A percentile compares a stretch with the other conserved stretches of the same genome.
Conservation (phyloP, 2,888 invertebrate species). For the Macrosoma leucophasiata region DNA sequence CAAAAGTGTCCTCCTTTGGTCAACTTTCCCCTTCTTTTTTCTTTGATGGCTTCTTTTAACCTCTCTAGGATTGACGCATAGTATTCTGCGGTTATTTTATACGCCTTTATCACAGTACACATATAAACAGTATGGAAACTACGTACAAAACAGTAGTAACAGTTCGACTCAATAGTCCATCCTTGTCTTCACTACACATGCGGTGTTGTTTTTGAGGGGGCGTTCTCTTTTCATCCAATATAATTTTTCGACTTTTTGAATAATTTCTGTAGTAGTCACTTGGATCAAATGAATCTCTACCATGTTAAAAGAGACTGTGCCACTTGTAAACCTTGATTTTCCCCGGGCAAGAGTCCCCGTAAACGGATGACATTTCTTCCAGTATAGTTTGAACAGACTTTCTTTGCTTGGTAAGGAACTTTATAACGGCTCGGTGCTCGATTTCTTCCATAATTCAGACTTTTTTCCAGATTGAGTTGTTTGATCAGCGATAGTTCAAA, state of each 20-base stretch:
- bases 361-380: constrained; percentile 2
- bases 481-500: too few species aligned
- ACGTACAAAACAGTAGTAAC: too few species aligned
- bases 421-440: constrained; percentile 30
- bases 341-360: neutral
- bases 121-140: too few species aligned
- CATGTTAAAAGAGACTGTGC: neutral
- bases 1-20: constrained; percentile 4
- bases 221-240: constrained; percentile 1
- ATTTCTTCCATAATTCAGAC: neutral
- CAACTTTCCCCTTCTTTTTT: constrained; percentile 6
- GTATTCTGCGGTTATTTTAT: constrained; percentile 9
- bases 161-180: too few species aligned
- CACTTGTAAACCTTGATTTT: constrained; percentile 2
- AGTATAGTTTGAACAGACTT: too few species aligned
- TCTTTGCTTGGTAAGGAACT: constrained; percentile 1
- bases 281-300: neutral
- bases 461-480: neutral
- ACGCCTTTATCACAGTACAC: too few species aligned
- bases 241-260: neutral
- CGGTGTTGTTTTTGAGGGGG: too few species aligned
- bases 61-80: constrained; percentile 10
- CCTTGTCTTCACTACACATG: too few species aligned
- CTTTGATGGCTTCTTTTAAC: constrained; percentile 4
- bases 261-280: neutral